Evolutionary conservation across 2,797 vertebrate genomes (phyloP), one percentile per base, ranked within the genome.

Genomic region (Coranthus polyacanthus): DNA sequence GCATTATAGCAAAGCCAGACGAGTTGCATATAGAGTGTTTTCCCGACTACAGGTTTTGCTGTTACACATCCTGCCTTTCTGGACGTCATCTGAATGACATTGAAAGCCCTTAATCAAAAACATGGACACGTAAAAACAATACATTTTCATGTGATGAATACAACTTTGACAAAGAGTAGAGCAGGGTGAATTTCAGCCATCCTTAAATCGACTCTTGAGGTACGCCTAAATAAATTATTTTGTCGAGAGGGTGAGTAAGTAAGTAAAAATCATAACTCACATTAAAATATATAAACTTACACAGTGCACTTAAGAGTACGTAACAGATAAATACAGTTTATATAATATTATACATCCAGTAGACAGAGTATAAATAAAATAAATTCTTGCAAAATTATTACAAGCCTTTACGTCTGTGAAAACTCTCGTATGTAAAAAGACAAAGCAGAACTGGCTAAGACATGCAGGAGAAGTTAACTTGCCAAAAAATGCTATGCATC

Each of bases 21-120:
- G 72, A 81, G 62, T 64, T 70, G 76, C 75, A 85, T 67, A 59
- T 81, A 80, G 51, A 41, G 50, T 65, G 52, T 55, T 82, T 88
- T 73, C 64, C 77, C 67, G 47, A 57, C 47, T 71, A 54, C 54
- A 77, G 45, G 38, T 73, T 82, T 66, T 55, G 45, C 38, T 70
- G 34, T 67, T 65, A 43, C 34, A 68, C 55, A 65, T 45, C 45
- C 29, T 38, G 64, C 34, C 20, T 57, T 41, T 12, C 16, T 51
- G 37, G 37, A 69, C 17, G 46, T 63, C 43, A 39, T 66, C 5
- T 44, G 21, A 62, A 45, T 38, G 29, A 69, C 1, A 21, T 17
- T 15, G 39, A 72, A 63, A 65, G 39, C 26, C 47, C 29, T 6
- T 74, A 58, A 85, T 70, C 59, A 71, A 64, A 83, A 63, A 52